A percentile compares a stretch with the other conserved stretches of the same genome.
Evolutionary conservation across 64 coral and sea anemone species (phyloP).

Genomic region (Platygyra sinensis): DNA sequence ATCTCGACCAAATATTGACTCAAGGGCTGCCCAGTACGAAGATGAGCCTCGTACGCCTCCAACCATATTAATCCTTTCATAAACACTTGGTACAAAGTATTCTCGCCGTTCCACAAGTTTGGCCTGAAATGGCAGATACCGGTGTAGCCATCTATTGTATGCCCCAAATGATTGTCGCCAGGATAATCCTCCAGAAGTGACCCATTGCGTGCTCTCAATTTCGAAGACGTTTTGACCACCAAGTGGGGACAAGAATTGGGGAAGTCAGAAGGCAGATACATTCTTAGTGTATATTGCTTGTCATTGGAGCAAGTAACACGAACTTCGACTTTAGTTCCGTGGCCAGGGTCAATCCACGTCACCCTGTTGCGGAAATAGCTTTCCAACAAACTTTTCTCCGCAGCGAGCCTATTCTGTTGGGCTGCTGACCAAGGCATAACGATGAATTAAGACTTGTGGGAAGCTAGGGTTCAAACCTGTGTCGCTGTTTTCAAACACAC

Average conservation of each 20-base stretch:
- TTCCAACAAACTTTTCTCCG: constrained; percentile 69
- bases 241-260: constrained; percentile 55
- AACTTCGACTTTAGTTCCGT: constrained; percentile 45
- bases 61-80: constrained; percentile 37
- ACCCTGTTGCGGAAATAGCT: constrained; percentile 67
- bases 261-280: constrained; percentile 22
- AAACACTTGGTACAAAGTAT: too few relatives aligned
- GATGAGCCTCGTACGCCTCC: constrained; percentile 79
- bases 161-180: neutral
- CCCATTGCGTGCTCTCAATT: neutral
- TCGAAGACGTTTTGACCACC: constrained; percentile 30
- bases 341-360: constrained; percentile 65
- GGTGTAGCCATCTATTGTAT: neutral
- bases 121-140: too few relatives aligned
- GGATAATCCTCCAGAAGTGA: neutral
- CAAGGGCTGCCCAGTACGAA: constrained; percentile 56
- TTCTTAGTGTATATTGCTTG: neutral
- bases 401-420: constrained; percentile 56
- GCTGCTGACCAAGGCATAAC: constrained; percentile 58
- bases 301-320: constrained; percentile 41
- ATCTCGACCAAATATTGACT: constrained; percentile 31
- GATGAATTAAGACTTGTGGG: too few relatives aligned
- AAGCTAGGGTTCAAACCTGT: too few relatives aligned
- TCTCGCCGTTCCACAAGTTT: too few relatives aligned
- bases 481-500: too few relatives aligned